Conservation (phyloP, 2,888 invertebrate genomes). For the Chironomus tentans region DNA sequence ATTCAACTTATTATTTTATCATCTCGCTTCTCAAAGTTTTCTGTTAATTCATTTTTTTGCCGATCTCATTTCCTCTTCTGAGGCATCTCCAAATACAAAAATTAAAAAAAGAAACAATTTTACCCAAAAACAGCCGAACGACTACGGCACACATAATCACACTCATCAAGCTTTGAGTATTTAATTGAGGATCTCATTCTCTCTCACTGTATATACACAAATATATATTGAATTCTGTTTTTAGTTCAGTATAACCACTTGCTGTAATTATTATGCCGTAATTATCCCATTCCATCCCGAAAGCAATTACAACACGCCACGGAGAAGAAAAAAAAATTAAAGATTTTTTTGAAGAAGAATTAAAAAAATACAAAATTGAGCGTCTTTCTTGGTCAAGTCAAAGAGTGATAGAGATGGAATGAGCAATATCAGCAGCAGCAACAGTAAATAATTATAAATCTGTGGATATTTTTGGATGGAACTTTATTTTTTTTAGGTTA, state of each 20-base stretch:
- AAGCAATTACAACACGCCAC: slow-evolving; percentile 1
- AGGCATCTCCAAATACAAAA: background rate
- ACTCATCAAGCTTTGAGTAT: background rate
- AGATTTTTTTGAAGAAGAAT: background rate
- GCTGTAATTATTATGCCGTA: slow-evolving; percentile 20
- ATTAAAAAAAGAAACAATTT: background rate
- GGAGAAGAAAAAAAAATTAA: background rate
- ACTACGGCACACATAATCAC: background rate
- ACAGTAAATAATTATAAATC: background rate
- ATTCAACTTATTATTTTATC: background rate
- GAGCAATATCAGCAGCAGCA: background rate
- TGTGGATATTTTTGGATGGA: background rate
- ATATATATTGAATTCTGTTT: background rate
- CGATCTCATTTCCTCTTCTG: background rate
- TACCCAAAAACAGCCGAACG: background rate
- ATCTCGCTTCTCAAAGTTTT: background rate
- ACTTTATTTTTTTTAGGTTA: too few species aligned
- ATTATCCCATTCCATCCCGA: slow-evolving; percentile 17
- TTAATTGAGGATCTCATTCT: background rate
- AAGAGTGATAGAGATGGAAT: background rate
- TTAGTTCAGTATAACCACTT: background rate
- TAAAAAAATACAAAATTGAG: background rate
- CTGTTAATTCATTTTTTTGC: background rate
- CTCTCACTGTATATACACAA: background rate
- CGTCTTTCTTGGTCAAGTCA: background rate